Conservation (phyloP, 35 echinoderm and acorn worm species). For the Apostichopus parvimensis region DNA sequence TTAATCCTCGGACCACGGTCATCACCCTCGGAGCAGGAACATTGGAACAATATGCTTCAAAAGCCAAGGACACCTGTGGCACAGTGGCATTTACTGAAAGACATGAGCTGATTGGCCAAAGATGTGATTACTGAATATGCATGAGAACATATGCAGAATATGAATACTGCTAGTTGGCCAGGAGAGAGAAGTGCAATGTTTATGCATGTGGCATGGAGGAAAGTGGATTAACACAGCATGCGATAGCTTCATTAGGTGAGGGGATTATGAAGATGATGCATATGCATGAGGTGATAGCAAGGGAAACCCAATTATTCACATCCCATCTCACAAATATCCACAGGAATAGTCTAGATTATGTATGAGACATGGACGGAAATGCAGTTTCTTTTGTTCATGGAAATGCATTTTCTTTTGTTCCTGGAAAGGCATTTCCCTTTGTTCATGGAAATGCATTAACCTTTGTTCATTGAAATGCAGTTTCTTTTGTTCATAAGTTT, state of each 20-base stretch:
- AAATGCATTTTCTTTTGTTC: too few species aligned
- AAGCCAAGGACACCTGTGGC: conserved; percentile 91
- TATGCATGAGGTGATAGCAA: not conserved
- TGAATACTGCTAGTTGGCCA: not conserved
- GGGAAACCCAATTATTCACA: not conserved
- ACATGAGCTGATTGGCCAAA: conserved; percentile 81
- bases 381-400: not conserved
- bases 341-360: not conserved
- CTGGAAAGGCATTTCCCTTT: too few species aligned
- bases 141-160: not conserved
- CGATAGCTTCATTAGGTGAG: too few species aligned
- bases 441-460: too few species aligned
- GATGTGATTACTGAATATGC: conserved; percentile 15
- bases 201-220: not conserved
- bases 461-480: too few species aligned
- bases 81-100: conserved; percentile 96
- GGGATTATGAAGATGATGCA: not conserved
- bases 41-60: conserved; percentile 96
- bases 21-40: conserved; percentile 73
- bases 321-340: too few species aligned
- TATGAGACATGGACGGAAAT: not conserved
- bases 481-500: too few species aligned
- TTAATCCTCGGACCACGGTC: conserved; percentile 82
- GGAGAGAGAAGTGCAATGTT: not conserved
- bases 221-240: not conserved